Conservation (phyloP, 2,888 invertebrate genomes). For the Keiferia lycopersicella region DNA sequence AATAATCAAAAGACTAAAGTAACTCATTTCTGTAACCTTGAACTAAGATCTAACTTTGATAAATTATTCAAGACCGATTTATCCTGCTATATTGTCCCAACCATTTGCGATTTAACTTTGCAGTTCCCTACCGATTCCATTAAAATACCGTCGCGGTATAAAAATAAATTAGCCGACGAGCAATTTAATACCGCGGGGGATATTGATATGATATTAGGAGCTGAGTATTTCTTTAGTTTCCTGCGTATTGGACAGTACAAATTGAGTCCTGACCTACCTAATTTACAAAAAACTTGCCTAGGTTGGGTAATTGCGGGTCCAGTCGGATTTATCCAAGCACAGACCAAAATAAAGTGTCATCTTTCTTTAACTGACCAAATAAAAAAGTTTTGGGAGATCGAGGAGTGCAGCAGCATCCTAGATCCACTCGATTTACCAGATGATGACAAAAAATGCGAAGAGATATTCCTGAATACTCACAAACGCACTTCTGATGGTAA, state of each 20-base stretch:
- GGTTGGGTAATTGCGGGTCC: conserved; percentile 29
- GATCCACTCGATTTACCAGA: conserved; percentile 9
- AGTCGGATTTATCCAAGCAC: too few relatives aligned
- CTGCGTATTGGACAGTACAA: conserved; percentile 26
- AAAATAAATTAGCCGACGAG: conserved; percentile 22
- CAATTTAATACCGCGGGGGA: conserved; percentile 18
- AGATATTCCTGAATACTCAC: conserved; percentile 21
- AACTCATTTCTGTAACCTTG: not conserved
- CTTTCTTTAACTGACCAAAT: too few relatives aligned
- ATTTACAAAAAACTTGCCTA: conserved; percentile 26
- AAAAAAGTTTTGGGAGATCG: too few relatives aligned
- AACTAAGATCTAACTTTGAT: conserved; percentile 19
- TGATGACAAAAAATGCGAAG: conserved; percentile 25
- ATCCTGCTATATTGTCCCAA: conserved; percentile 29
- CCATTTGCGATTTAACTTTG: conserved; percentile 23
- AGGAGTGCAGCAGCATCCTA: too few relatives aligned
- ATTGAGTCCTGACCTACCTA: conserved; percentile 25
- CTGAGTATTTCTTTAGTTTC: conserved; percentile 26
- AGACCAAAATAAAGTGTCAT: too few relatives aligned
- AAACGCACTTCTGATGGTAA: conserved; percentile 26
- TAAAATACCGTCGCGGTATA: conserved; percentile 14
- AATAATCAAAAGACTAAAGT: not conserved
- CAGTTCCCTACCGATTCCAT: not conserved
- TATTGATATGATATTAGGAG: conserved; percentile 27
- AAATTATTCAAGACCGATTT: conserved; percentile 18